Percentiles rank a stretch among this genome's conserved stretches.
Conservation (phyloP, 2,113 vertebrate species). For the Ascaphus truei region DNA sequence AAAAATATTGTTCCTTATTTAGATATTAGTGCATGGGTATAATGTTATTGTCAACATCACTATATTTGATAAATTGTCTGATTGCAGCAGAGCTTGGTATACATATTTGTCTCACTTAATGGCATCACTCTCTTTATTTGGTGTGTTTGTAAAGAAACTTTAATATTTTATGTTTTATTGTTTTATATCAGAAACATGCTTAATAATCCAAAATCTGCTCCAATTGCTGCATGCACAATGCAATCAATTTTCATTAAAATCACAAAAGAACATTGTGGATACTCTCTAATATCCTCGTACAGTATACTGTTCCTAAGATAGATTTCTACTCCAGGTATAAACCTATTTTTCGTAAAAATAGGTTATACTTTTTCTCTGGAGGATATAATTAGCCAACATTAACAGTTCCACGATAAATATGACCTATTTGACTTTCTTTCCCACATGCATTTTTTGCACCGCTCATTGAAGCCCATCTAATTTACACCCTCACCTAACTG, state of each 20-base stretch:
- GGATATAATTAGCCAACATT: slow-evolving; percentile 23
- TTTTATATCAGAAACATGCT: slow-evolving; percentile 40
- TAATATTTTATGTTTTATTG: slow-evolving; percentile 37
- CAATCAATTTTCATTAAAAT: slow-evolving; percentile 48
- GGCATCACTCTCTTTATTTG: slow-evolving; percentile 18
- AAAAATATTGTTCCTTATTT: too few relatives aligned
- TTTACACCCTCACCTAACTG: too few relatives aligned
- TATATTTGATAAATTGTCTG: slow-evolving; percentile 46
- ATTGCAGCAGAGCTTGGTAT: slow-evolving; percentile 45
- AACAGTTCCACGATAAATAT: not conserved
- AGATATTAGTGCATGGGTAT: slow-evolving; percentile 34
- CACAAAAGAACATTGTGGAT: slow-evolving; percentile 15
- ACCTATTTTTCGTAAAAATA: slow-evolving; percentile 22
- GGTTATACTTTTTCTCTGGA: not conserved
- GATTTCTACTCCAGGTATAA: slow-evolving; percentile 17
- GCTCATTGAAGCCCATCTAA: not conserved
- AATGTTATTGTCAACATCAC: slow-evolving; percentile 37
- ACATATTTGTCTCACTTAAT: slow-evolving; percentile 47
- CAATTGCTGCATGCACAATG: slow-evolving; percentile 23
- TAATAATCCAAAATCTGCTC: slow-evolving; percentile 45
- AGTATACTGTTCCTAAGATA: slow-evolving; percentile 5
- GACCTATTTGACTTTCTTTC: not conserved
- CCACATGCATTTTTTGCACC: not conserved
- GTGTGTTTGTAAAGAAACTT: slow-evolving; percentile 31
- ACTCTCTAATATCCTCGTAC: slow-evolving; percentile 15